phyloP scores from a whole-genome alignment of 2,113 vertebrate genomes.

The Guaruba guarouba region DNA sequence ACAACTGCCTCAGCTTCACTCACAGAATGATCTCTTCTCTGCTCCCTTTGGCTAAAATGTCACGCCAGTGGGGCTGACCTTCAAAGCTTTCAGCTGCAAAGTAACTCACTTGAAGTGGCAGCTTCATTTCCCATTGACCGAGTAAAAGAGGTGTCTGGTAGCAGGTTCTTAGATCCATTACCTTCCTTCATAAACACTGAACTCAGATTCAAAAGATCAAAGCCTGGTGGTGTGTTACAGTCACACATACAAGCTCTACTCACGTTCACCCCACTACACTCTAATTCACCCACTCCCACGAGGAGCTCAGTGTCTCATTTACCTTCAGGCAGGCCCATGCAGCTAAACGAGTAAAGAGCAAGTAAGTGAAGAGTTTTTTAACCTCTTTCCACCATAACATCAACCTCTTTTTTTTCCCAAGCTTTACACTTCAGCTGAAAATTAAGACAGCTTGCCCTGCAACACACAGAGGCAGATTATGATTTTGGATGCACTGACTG shows the following conservation, averaged over 20 bases:
- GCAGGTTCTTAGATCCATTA: neutral
- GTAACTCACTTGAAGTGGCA: conserved; percentile 25
- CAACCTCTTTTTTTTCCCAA: neutral
- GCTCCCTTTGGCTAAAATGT: conserved; percentile 27
- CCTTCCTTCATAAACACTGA: neutral
- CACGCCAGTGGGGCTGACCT: conserved; percentile 33
- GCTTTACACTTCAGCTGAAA: neutral
- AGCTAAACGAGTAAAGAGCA: neutral
- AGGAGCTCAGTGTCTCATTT: neutral
- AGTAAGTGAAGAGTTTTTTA: neutral
- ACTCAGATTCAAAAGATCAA: neutral
- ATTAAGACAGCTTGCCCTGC: neutral
- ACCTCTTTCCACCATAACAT: neutral
- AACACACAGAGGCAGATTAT: neutral
- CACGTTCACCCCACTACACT: neutral
- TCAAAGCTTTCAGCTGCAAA: conserved; percentile 55
- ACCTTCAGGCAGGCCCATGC: neutral
- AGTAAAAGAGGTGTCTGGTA: neutral
- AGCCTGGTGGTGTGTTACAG: neutral
- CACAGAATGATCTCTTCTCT: neutral
- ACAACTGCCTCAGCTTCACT: neutral
- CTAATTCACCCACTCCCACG: neutral
- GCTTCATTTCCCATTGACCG: neutral
- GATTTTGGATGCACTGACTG: neutral
- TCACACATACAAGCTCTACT: neutral